These are phyloP conservation scores for Corbicula japonica DNA, from an alignment of 2,888 invertebrate genomes.

Conservation along the genomic window DNA sequence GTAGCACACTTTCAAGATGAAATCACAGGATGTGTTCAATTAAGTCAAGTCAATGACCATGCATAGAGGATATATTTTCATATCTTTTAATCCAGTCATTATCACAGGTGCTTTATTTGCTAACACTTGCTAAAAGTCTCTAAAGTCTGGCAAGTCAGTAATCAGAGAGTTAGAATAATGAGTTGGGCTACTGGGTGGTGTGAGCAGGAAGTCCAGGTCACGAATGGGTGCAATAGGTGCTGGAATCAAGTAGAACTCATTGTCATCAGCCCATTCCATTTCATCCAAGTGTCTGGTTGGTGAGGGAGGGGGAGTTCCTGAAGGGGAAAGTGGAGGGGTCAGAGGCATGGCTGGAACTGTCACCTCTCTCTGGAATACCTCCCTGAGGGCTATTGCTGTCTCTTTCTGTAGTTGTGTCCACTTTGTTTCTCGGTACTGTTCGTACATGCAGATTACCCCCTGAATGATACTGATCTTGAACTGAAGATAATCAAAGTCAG, in stretches of 20 bases:
- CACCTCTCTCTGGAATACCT: constrained; percentile 26
- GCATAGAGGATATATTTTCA: too few relatives aligned
- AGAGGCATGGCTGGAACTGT: background rate
- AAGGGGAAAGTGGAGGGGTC: constrained; percentile 16
- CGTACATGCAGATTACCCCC: constrained; percentile 47
- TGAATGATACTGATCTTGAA: constrained; percentile 29
- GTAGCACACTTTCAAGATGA: too few relatives aligned
- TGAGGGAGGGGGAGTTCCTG: background rate
- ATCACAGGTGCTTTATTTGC: background rate
- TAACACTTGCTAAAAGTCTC: background rate
- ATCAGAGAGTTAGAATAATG: constrained; percentile 1
- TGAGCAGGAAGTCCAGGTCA: constrained; percentile 10
- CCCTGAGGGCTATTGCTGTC: constrained; percentile 25
- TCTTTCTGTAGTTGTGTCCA: constrained; percentile 51
- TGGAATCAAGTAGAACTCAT: constrained; percentile 38
- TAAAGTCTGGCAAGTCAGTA: constrained; percentile 10
- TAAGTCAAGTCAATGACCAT: too few relatives aligned
- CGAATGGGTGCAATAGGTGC: constrained; percentile 36
- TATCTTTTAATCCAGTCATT: too few relatives aligned
- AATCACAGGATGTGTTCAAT: too few relatives aligned
- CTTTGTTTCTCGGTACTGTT: constrained; percentile 34
- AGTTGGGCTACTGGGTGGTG: constrained; percentile 6
- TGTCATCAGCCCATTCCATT: background rate
- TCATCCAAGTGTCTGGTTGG: background rate
- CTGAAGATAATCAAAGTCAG: constrained; percentile 37